A percentile compares a stretch with the other conserved stretches of the same genome.
These are phyloP conservation scores for Bos taurus DNA, from an alignment of 2,113 vertebrate genomes.

Conservation along the genomic window ARS-UCD2.0 NC_037331.1:23004001-23004500, in stretches of 20 bases:
- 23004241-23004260: not conserved
- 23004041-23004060: not conserved
- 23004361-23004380: not conserved
- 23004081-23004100: not conserved
- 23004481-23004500: not conserved
- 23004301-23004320: not conserved
- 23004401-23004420: not conserved
- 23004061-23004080: not conserved
- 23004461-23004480: not conserved
- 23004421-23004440: not conserved
- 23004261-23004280: not conserved
- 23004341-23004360: not conserved
- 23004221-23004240: not conserved
- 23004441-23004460: not conserved
- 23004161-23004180: not conserved
- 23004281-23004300: fast-evolving
- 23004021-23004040: not conserved
- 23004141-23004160: not conserved
- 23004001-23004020: not conserved
- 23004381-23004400: not conserved
- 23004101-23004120: not conserved
- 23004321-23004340: not conserved
- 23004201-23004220: not conserved
- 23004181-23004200: not conserved
- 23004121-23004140: not conserved